Conservation (phyloP, 1,140 invertebrate species). For the Euura lappo region DNA sequence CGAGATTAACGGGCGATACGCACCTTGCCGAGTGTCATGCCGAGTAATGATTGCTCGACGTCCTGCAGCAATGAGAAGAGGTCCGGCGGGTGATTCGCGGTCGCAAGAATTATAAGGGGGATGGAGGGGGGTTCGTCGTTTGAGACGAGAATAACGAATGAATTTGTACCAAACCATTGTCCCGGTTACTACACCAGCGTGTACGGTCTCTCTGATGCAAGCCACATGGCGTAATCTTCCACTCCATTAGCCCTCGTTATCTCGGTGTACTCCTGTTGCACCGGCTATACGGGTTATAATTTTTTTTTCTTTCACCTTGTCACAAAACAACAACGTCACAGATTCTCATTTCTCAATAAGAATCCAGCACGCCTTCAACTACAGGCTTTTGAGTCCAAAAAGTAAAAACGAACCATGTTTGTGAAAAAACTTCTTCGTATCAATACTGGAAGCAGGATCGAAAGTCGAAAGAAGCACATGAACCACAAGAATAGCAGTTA, state of each 20-base stretch:
- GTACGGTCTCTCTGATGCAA: neutral
- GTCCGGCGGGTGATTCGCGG: neutral
- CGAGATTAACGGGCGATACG: constrained; percentile 24
- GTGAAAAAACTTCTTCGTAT: too few relatives aligned
- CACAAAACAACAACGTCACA: neutral
- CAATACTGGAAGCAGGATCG: too few relatives aligned
- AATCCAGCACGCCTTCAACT: too few relatives aligned
- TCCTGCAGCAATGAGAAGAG: neutral
- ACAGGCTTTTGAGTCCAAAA: too few relatives aligned
- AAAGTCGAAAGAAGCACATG: too few relatives aligned
- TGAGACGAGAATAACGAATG: neutral
- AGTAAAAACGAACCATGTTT: too few relatives aligned
- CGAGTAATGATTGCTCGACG: neutral
- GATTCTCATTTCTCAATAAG: too few relatives aligned
- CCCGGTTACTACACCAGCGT: neutral
- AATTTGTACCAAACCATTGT: neutral
- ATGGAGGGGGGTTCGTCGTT: neutral
- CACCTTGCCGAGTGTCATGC: constrained; percentile 4
- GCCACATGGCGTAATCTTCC: neutral
- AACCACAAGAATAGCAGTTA: too few relatives aligned
- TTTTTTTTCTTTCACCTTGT: neutral
- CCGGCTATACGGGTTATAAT: neutral
- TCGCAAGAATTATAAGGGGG: neutral
- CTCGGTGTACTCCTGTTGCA: neutral
- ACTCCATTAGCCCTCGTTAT: constrained; percentile 1